Percentiles rank a stretch among this genome's conserved stretches.
phyloP scores from a whole-genome alignment of 1,140 invertebrate species.

The Pachyrhynchus sulphureomaculatus region DNA sequence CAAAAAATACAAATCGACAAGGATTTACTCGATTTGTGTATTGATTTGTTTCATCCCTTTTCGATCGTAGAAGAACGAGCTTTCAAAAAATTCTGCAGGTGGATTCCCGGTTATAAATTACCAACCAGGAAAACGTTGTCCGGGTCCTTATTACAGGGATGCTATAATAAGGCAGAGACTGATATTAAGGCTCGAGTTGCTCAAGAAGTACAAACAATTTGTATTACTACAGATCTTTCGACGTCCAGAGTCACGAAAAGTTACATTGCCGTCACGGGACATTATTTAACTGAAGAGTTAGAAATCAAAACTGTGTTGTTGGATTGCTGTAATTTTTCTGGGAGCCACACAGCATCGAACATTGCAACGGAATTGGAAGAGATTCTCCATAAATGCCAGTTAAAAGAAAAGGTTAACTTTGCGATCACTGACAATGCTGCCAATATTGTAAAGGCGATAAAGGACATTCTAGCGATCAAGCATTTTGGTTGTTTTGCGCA shows the following conservation, averaged over 20 bases:
- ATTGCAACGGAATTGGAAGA: constrained; percentile 6
- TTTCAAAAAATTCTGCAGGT: too few species aligned
- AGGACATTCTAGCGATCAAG: constrained; percentile 26
- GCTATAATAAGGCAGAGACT: too few species aligned
- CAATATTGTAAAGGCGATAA: constrained; percentile 33
- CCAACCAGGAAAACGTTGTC: constrained; percentile 40
- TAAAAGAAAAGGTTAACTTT: constrained; percentile 5
- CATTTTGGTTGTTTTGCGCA: constrained; percentile 40
- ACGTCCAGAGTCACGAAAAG: constrained; percentile 29
- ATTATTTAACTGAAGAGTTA: constrained; percentile 23
- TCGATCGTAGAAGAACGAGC: too few species aligned
- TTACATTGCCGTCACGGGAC: constrained; percentile 24
- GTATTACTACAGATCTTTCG: constrained; percentile 30
- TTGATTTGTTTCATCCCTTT: too few species aligned
- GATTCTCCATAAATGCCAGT: background rate
- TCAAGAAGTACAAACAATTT: constrained; percentile 9
- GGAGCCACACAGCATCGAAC: constrained; percentile 8
- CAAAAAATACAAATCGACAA: too few species aligned
- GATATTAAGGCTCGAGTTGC: constrained; percentile 10
- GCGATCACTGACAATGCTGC: constrained; percentile 32
- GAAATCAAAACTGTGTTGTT: constrained; percentile 13
- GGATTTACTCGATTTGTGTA: too few species aligned
- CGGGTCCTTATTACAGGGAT: constrained; percentile 23
- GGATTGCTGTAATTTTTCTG: background rate
- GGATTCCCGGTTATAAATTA: too few species aligned